Conservation (phyloP, 1,140 invertebrate genomes). For the Pentalonia nigronervosa region DNA sequence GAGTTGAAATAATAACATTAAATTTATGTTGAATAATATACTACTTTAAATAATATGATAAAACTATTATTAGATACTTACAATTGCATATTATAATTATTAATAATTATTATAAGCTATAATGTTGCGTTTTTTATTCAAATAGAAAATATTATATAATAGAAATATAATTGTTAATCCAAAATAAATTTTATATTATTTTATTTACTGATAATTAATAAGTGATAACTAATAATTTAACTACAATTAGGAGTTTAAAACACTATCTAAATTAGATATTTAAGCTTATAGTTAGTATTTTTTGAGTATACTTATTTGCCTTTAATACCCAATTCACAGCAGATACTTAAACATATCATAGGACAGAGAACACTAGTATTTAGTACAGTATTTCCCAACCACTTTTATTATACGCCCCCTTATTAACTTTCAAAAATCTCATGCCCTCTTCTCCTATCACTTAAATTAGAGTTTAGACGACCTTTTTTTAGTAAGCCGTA, state of each 20-base stretch:
- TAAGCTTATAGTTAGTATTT: background rate
- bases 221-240: background rate
- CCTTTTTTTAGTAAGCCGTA: too few relatives aligned
- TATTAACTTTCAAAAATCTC: too few relatives aligned
- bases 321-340: background rate
- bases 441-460: too few relatives aligned
- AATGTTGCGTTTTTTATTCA: background rate
- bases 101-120: background rate
- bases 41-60: background rate
- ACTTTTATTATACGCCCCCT: too few relatives aligned
- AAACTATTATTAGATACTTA: background rate
- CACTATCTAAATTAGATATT: too few relatives aligned
- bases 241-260: background rate
- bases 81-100: background rate
- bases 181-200: background rate
- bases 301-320: background rate
- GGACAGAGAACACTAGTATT: background rate
- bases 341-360: background rate
- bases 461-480: too few relatives aligned
- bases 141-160: background rate
- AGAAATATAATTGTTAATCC: background rate
- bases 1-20: background rate
- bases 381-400: too few relatives aligned
- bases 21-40: background rate
- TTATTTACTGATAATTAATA: background rate